Conservation (phyloP, 2,888 invertebrate genomes). For the Eudemis profundana region DNA sequence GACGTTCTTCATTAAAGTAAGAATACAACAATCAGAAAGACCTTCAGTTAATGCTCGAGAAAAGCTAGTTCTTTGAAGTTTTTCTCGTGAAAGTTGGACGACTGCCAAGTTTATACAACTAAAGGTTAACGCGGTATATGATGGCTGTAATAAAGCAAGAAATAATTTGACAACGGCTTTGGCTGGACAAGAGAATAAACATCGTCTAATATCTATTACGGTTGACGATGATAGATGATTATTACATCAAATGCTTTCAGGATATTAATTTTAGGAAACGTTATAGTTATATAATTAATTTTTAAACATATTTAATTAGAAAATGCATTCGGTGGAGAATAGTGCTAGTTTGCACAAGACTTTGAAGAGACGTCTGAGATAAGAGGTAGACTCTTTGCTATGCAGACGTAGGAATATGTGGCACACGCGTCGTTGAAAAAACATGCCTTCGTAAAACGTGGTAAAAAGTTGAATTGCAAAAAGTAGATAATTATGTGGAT, state of each 20-base stretch:
- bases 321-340: slow-evolving; percentile 8
- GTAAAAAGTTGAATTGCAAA: slow-evolving; percentile 7
- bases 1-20: slow-evolving; percentile 25
- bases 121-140: slow-evolving; percentile 18
- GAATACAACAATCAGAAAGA: slow-evolving; percentile 22
- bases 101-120: slow-evolving; percentile 24
- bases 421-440: slow-evolving; percentile 11
- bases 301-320: slow-evolving; percentile 11
- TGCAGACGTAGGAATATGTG: slow-evolving; percentile 14
- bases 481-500: slow-evolving; percentile 14
- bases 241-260: not conserved
- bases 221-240: slow-evolving; percentile 17
- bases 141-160: slow-evolving; percentile 31
- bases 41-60: slow-evolving; percentile 26
- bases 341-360: slow-evolving; percentile 14
- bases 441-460: not conserved
- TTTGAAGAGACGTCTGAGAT: slow-evolving; percentile 12
- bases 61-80: slow-evolving; percentile 40
- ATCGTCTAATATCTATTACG: slow-evolving; percentile 1
- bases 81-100: slow-evolving; percentile 29
- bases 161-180: slow-evolving; percentile 31
- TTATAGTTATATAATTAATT: not conserved
- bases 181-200: slow-evolving; percentile 10
- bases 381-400: slow-evolving; percentile 20
- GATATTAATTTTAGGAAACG: not conserved